Percentiles rank a stretch among this genome's conserved stretches.
Conservation (phyloP, 2,113 vertebrate species). For the Alosa alosa region DNA sequence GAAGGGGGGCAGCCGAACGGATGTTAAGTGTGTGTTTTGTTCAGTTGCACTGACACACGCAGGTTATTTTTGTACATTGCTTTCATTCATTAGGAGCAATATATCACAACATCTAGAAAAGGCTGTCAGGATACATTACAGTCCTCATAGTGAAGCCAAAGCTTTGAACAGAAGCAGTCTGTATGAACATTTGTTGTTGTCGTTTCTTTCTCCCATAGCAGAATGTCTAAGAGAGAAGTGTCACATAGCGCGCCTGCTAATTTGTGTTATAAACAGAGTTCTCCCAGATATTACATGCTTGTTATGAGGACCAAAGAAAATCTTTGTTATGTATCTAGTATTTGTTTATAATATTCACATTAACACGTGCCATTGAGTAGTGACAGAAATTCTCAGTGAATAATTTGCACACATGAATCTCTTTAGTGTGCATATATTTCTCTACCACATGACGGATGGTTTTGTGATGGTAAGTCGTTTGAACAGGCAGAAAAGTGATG, state of each 20-base stretch:
- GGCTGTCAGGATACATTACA: background rate
- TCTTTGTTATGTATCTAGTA: background rate
- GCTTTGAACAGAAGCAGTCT: background rate
- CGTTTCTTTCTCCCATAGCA: background rate
- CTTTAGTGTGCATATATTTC: background rate
- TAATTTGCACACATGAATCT: constrained; percentile 25
- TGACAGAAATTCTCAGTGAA: constrained; percentile 15
- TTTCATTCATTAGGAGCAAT: background rate
- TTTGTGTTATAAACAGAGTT: background rate
- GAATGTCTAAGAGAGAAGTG: background rate
- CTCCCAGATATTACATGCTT: background rate
- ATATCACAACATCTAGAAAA: background rate
- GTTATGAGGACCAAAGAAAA: background rate
- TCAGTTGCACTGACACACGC: background rate
- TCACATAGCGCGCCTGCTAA: background rate
- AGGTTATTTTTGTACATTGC: background rate
- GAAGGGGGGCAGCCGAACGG: constrained; percentile 16
- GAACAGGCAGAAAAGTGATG: background rate
- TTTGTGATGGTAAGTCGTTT: background rate
- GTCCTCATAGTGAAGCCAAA: background rate
- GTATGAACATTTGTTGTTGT: background rate
- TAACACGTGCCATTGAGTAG: constrained; percentile 24
- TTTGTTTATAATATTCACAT: constrained; percentile 19
- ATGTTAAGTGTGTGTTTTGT: background rate
- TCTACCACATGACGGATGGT: constrained; percentile 7